Conservation (phyloP, 2,113 vertebrate genomes). For the Lampris megalopsis region DNA sequence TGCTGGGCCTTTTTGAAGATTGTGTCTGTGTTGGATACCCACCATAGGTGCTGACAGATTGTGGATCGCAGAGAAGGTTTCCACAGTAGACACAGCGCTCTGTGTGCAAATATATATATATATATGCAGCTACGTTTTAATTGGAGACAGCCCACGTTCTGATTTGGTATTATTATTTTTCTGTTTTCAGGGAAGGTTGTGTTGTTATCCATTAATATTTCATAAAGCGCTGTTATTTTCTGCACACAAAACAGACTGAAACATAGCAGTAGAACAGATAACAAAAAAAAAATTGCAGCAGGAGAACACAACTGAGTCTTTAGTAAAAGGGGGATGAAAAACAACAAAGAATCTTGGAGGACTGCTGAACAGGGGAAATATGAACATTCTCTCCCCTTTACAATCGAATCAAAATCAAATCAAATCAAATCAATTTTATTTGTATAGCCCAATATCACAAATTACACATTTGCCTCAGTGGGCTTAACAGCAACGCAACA, state of each 20-base stretch:
- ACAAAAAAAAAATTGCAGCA: slow-evolving; percentile 7
- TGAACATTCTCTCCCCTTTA: too few relatives aligned
- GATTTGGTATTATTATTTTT: slow-evolving; percentile 34
- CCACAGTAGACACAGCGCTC: too few relatives aligned
- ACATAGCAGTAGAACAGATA: slow-evolving; percentile 86
- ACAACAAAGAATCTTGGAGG: slow-evolving; percentile 13
- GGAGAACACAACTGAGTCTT: slow-evolving; percentile 71
- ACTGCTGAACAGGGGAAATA: not conserved
- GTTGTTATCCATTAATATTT: slow-evolving; percentile 81
- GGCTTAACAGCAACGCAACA: too few relatives aligned
- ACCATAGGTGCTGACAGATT: too few relatives aligned
- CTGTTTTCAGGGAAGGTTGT: slow-evolving; percentile 43
- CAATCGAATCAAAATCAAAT: too few relatives aligned
- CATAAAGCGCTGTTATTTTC: slow-evolving; percentile 78
- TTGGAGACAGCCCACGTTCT: slow-evolving; percentile 10
- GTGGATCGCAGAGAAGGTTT: too few relatives aligned
- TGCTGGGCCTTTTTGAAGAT: too few relatives aligned
- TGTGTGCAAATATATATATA: not conserved
- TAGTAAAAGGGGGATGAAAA: slow-evolving; percentile 69
- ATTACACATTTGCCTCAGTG: too few relatives aligned
- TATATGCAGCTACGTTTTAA: slow-evolving; percentile 5
- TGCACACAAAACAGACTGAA: slow-evolving; percentile 73
- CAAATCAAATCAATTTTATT: too few relatives aligned
- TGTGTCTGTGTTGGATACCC: too few relatives aligned
- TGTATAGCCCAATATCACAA: too few relatives aligned